Conservation (phyloP, 2,797 vertebrate species). For the Leptatherina wallacei region DNA sequence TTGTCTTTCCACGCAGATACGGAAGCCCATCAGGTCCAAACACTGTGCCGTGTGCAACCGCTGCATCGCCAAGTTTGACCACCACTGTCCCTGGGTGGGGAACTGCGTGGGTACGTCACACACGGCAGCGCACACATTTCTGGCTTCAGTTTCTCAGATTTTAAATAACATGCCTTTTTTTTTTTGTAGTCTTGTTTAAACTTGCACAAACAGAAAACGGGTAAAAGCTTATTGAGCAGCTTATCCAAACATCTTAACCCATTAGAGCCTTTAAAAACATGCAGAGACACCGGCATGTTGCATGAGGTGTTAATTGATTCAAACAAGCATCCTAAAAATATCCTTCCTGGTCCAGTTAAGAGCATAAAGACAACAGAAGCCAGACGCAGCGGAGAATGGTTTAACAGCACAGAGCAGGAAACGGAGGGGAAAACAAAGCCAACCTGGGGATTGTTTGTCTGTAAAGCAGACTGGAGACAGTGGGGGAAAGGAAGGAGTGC, state of each 20-base stretch:
- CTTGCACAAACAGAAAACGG: not conserved
- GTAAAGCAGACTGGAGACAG: constrained; percentile 17
- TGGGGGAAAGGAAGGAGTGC: constrained; percentile 19
- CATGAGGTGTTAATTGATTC: not conserved
- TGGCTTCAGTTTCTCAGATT: not conserved
- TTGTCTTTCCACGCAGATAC: constrained; percentile 85
- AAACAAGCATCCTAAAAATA: constrained; percentile 8
- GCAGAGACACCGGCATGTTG: not conserved
- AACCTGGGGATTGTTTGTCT: constrained; percentile 20
- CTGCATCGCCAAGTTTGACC: constrained; percentile 99
- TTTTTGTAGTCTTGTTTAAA: not conserved
- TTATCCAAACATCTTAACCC: not conserved
- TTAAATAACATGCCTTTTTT: not conserved
- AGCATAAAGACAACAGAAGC: not conserved
- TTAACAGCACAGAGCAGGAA: not conserved
- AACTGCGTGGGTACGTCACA: constrained; percentile 96
- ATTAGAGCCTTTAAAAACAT: not conserved
- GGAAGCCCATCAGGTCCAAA: constrained; percentile 98
- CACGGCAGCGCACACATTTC: not conserved
- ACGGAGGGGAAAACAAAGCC: constrained; percentile 11
- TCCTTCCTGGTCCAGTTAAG: not conserved
- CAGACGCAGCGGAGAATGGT: not conserved
- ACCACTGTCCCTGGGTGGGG: constrained; percentile 99
- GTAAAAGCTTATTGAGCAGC: not conserved
- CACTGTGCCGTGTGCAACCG: constrained; percentile 98